A percentile compares a stretch with the other conserved stretches of the same genome.
Evolutionary conservation across 2,797 vertebrate genomes (phyloP).

Genomic region (Pyrrhura leucotis): DNA sequence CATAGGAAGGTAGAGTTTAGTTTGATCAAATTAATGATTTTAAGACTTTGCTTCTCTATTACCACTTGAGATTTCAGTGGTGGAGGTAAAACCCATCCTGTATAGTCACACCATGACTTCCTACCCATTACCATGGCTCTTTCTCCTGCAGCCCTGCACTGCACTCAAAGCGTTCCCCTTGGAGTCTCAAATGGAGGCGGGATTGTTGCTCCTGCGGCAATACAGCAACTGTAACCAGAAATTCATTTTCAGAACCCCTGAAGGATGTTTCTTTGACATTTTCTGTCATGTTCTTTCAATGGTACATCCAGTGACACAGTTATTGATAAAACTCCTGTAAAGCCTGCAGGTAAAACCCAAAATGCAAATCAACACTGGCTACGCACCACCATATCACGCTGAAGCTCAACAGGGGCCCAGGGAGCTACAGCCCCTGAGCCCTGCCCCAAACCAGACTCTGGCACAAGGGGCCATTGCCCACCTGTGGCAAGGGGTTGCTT

Average conservation of each 20-base stretch:
- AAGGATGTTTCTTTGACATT: no score
- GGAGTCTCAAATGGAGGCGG: background rate
- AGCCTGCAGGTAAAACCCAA: background rate
- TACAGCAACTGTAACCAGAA: background rate
- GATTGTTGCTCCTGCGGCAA: background rate
- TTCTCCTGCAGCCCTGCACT: background rate
- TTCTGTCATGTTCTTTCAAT: background rate
- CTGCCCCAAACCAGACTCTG: background rate
- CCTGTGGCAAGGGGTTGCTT: background rate
- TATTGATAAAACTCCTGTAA: background rate
- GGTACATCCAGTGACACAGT: rapidly evolving
- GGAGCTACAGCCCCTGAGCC: background rate
- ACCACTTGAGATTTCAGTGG: background rate
- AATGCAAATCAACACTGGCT: background rate
- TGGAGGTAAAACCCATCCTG: background rate
- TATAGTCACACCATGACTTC: background rate
- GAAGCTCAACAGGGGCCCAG: background rate
- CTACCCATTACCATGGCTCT: rapidly evolving
- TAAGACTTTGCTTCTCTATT: background rate
- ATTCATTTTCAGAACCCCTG: background rate
- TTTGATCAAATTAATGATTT: background rate
- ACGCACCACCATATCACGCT: rapidly evolving
- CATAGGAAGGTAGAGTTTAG: background rate
- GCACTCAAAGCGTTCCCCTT: rapidly evolving
- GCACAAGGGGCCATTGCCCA: background rate